Percentiles rank a stretch among this genome's conserved stretches.
Evolutionary conservation across 2,797 vertebrate genomes (phyloP).

Genomic region (Pseudochromis fuscus): DNA sequence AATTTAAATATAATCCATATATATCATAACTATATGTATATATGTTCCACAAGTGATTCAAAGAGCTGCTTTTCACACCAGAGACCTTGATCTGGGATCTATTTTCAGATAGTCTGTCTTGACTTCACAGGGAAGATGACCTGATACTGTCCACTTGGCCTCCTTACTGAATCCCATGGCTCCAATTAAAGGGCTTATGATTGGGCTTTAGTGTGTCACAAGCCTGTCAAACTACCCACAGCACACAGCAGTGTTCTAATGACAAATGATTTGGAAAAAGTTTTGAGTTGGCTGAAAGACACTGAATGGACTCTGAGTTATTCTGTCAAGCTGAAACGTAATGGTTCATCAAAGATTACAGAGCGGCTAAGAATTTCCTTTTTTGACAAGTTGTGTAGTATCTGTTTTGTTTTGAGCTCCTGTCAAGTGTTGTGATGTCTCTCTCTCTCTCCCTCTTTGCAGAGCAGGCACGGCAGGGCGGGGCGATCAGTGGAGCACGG

Average conservation of each 20-base stretch:
- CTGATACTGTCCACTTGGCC: constrained; percentile 59
- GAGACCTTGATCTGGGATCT: constrained; percentile 36
- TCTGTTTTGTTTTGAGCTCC: too few species aligned
- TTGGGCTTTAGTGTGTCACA: constrained; percentile 43
- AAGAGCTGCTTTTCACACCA: constrained; percentile 11
- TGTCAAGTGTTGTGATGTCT: too few species aligned
- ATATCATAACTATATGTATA: not conserved
- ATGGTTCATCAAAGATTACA: too few species aligned
- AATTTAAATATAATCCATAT: not conserved
- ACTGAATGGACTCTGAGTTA: not conserved
- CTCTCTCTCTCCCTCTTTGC: too few species aligned
- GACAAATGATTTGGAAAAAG: constrained; percentile 31
- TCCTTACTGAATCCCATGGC: constrained; percentile 49
- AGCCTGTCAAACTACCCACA: constrained; percentile 31
- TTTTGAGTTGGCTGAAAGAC: constrained; percentile 3
- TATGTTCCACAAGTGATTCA: constrained; percentile 5
- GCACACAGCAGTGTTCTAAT: constrained; percentile 15
- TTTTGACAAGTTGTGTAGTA: too few species aligned
- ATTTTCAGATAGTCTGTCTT: constrained; percentile 44
- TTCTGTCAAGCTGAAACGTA: constrained; percentile 2
- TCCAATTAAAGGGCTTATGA: constrained; percentile 66
- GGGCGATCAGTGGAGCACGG: too few species aligned
- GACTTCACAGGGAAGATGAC: constrained; percentile 53
- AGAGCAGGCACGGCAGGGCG: too few species aligned
- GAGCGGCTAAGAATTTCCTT: too few species aligned